phyloP scores from a whole-genome alignment of 2,113 vertebrate genomes.

The Arenaria interpres region DNA sequence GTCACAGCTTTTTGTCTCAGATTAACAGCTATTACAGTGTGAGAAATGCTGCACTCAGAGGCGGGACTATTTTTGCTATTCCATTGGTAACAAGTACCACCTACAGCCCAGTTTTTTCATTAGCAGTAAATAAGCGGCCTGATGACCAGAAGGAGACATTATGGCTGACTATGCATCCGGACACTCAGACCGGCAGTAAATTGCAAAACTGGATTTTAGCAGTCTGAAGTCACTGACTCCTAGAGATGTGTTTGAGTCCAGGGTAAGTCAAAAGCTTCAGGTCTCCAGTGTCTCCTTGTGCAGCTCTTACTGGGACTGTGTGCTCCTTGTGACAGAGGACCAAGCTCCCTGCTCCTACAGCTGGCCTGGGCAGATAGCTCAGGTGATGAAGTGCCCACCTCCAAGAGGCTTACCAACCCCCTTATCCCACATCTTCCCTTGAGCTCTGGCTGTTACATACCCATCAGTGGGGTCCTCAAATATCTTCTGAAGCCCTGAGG shows the following conservation, averaged over 20 bases:
- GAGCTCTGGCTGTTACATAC: constrained; percentile 66
- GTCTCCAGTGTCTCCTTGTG: not conserved
- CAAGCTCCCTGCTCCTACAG: not conserved
- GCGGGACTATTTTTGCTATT: not conserved
- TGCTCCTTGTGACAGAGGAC: rapidly evolving
- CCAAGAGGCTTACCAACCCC: not conserved
- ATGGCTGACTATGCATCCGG: not conserved
- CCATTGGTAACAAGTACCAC: not conserved
- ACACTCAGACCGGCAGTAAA: not conserved
- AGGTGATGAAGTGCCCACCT: not conserved
- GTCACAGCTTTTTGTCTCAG: not conserved
- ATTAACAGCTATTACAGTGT: not conserved
- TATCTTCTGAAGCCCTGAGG: constrained; percentile 93
- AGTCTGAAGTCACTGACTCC: not conserved
- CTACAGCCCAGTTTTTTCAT: not conserved
- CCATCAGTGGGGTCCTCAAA: constrained; percentile 90
- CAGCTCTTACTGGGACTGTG: not conserved
- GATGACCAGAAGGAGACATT: not conserved
- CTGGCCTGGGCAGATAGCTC: not conserved
- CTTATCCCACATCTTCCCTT: not conserved
- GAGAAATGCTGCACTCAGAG: not conserved
- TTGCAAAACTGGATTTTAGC: not conserved
- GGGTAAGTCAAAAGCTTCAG: not conserved
- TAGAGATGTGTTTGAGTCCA: not conserved
- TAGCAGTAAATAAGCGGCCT: not conserved